These are phyloP conservation scores for Oligia fasciuncula DNA, from an alignment of 2,888 invertebrate genomes.

Conservation along the genomic window DNA sequence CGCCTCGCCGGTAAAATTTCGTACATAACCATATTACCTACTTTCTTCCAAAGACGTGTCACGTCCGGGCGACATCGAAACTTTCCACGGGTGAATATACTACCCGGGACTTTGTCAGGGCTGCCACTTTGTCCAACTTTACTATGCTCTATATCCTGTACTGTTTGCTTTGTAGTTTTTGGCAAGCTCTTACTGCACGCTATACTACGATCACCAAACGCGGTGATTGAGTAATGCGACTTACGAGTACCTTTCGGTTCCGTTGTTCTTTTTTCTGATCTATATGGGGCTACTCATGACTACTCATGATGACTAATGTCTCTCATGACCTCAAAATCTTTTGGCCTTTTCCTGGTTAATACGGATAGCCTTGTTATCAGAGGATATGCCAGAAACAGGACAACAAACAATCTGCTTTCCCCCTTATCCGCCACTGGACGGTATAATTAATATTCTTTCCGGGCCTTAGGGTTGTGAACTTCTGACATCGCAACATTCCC, in stretches of 20 bases:
- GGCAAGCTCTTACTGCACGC: constrained; percentile 19
- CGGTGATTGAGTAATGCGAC: neutral
- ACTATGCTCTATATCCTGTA: neutral
- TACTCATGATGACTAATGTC: neutral
- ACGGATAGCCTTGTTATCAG: constrained; percentile 12
- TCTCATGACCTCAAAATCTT: neutral
- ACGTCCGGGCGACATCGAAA: constrained; percentile 60
- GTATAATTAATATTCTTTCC: constrained; percentile 53
- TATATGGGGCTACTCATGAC: neutral
- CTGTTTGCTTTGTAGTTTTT: constrained; percentile 36
- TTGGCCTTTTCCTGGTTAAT: neutral
- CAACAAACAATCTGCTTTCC: constrained; percentile 20
- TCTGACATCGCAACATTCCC: constrained; percentile 28
- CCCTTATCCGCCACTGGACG: constrained; percentile 20
- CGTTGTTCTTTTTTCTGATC: neutral
- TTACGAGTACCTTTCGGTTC: neutral
- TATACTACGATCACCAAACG: constrained; percentile 17
- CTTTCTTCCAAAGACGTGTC: constrained; percentile 60
- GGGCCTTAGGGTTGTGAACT: constrained; percentile 45
- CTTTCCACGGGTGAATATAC: constrained; percentile 58
- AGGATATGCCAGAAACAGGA: neutral
- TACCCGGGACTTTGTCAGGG: constrained; percentile 50
- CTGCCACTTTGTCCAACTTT: constrained; percentile 32
- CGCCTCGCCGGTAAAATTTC: constrained; percentile 50
- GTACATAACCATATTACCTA: constrained; percentile 58